phyloP scores from a whole-genome alignment of 2,113 vertebrate genomes.

The Aphyosemion australe region DNA sequence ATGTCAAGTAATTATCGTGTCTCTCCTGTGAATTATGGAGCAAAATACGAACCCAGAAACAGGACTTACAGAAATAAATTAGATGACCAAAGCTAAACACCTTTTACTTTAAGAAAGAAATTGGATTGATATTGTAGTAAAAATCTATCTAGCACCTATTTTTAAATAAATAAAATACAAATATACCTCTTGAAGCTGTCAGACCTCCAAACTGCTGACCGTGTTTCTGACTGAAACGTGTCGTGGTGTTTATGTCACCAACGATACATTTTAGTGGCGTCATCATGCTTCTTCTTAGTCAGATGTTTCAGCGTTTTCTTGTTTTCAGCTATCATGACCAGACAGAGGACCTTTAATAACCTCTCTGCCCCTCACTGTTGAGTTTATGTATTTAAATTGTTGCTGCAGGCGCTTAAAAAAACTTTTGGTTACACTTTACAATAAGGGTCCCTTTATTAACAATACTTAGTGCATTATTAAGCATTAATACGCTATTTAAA shows the following conservation, averaged over 20 bases:
- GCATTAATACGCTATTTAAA: too few relatives aligned
- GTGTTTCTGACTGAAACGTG: not conserved
- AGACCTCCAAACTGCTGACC: constrained; percentile 5
- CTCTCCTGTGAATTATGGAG: not conserved
- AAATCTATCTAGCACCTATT: too few relatives aligned
- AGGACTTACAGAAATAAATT: not conserved
- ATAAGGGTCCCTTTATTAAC: too few relatives aligned
- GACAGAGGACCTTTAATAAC: not conserved
- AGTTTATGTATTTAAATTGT: not conserved
- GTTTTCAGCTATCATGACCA: not conserved
- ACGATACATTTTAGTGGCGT: constrained; percentile 5
- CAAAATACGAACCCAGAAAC: not conserved
- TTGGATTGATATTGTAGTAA: not conserved
- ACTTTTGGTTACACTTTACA: too few relatives aligned
- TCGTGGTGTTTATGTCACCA: not conserved
- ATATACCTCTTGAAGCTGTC: not conserved
- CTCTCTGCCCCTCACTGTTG: not conserved
- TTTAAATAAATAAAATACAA: too few relatives aligned
- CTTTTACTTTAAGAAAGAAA: not conserved
- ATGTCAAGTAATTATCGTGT: not conserved
- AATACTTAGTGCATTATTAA: too few relatives aligned
- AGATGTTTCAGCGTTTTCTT: constrained; percentile 4
- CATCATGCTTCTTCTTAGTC: not conserved
- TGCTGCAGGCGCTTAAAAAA: not conserved
- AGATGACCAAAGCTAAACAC: not conserved